phyloP scores from a whole-genome alignment of 1,140 invertebrate genomes.

The Zaprionus ornatus region DNA sequence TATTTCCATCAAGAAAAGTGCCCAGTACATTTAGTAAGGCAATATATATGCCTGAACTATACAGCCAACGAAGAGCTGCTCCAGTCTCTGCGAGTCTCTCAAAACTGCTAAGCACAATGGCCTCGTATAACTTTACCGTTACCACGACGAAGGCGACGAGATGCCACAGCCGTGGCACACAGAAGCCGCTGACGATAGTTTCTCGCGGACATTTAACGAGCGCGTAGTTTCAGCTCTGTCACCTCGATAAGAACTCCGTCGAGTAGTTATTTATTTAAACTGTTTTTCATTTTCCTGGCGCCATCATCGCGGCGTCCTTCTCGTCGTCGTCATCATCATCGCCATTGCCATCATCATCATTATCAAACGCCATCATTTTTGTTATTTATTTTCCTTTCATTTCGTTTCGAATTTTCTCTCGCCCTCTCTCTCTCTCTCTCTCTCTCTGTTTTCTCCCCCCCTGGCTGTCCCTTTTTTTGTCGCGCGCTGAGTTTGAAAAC shows the following conservation, averaged over 20 bases:
- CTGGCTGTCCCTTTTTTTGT: conserved; percentile 2
- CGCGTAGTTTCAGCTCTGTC: conserved; percentile 1
- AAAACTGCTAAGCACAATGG: neutral
- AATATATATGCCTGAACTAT: neutral
- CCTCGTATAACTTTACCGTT: neutral
- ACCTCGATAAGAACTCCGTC: neutral
- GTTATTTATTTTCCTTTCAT: conserved; percentile 5
- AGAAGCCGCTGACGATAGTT: neutral
- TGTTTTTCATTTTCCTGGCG: conserved; percentile 11
- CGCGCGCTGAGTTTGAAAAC: neutral
- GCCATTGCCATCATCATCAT: conserved; percentile 8
- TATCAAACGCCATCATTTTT: conserved; percentile 30
- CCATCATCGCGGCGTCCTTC: neutral
- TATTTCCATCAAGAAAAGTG: too few species aligned
- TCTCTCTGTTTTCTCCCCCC: neutral
- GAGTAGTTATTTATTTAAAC: conserved; percentile 30
- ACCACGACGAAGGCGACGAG: neutral
- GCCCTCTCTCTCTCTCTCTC: neutral
- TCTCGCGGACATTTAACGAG: conserved; percentile 1
- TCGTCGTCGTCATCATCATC: neutral
- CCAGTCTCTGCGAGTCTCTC: neutral
- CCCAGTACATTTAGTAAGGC: neutral
- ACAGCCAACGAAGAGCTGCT: neutral
- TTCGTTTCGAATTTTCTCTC: conserved; percentile 13
- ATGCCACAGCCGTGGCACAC: neutral